Conservation (phyloP, 2,113 vertebrate species). For the Macaca nemestrina region DNA sequence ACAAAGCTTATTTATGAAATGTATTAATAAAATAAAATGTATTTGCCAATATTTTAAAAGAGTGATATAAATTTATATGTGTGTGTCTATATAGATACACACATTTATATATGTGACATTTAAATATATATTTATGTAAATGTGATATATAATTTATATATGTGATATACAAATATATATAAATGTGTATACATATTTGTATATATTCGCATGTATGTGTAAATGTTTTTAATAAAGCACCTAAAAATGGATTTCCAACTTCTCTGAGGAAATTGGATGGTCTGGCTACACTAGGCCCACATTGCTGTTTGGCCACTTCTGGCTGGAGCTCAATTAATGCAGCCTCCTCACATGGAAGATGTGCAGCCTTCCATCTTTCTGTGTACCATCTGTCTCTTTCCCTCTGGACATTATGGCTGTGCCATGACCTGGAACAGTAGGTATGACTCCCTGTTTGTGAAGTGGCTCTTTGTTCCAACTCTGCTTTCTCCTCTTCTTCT, state of each 20-base stretch:
- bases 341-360: rapidly evolving
- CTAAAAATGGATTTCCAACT: neutral
- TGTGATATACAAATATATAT: too few species aligned
- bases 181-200: neutral
- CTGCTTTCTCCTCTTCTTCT: neutral
- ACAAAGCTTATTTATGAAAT: neutral
- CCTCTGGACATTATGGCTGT: neutral
- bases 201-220: neutral
- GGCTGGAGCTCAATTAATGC: neutral
- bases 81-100: too few species aligned
- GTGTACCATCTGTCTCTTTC: neutral
- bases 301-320: neutral
- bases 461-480: neutral
- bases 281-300: neutral
- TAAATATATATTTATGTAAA: too few species aligned
- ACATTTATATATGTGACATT: too few species aligned
- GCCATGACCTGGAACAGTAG: neutral
- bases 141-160: too few species aligned
- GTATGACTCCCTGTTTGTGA: neutral
- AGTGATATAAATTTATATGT: neutral
- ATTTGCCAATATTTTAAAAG: neutral
- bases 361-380: neutral
- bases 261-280: neutral
- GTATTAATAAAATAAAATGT: neutral
- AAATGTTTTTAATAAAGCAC: neutral